Evolutionary conservation across 2,888 invertebrate species (phyloP), one percentile per base, ranked within the genome.

Genomic region (Ernsta delagoae): DNA sequence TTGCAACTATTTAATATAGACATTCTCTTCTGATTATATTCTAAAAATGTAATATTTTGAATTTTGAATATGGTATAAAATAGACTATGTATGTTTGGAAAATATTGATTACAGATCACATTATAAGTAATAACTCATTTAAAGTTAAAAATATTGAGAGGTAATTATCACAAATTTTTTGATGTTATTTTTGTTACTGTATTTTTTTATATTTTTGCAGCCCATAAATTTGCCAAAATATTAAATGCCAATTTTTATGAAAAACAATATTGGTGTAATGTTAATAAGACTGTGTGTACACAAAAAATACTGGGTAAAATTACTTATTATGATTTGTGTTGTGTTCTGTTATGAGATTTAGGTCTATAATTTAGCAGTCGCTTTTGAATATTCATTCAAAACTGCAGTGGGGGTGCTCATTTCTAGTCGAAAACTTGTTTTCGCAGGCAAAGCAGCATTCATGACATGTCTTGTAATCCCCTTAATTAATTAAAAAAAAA

Each of bases 231-330:
- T 57, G 65, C 65, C 65, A 65, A 65, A 45, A 24, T 57, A 48
- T 16, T 5, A 65, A 57, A 65, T 57, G 65, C 65, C 57, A 65
- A 65, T 57, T 65, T 39, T 6, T 39, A 39, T 45, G 41, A 6
- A 57, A 53, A 34, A 57, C 36, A 48, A 65, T n/a, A 65, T 48
- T 64, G 57, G 57, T 65, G 48, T 57, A 64, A 64, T 24, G 24
- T 24, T 24, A 45, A 43, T 65, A 57, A 48, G 56, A 48, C 48
- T 48, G 48, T 24, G 24, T 24, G 6, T 48, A 39, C 39, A 5
- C 39, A 36, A 36, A 36, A 39, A 39, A 7, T 43, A 43, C 3
- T 43, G 43, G 43, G 43, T 43, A 12, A 48, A 48, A 48, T 48
- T 48, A 48, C 48, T 48, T n/a, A 45, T 45, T n/a, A 48, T 12